Percentiles rank a stretch among this genome's conserved stretches.
Evolutionary conservation across 2,888 invertebrate species (phyloP).

Genomic region (Seira ritae): DNA sequence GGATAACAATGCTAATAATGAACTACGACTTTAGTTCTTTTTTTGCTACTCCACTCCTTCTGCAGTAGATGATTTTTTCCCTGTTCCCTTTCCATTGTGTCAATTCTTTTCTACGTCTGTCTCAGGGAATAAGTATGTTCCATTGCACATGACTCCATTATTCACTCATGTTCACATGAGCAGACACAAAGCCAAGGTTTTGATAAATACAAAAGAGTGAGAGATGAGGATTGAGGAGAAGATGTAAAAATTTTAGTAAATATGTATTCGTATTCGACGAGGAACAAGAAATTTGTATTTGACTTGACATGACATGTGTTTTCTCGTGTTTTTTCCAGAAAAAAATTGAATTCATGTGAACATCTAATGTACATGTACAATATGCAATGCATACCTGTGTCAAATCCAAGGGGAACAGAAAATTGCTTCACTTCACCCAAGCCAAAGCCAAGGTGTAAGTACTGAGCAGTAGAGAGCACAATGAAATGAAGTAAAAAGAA

Average conservation of each 20-base stretch:
- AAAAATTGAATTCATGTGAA: neutral
- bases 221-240: too few relatives aligned
- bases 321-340: conserved; percentile 24
- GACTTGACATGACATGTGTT: conserved; percentile 46
- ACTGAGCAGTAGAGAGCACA: too few relatives aligned
- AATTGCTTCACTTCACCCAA: conserved; percentile 31
- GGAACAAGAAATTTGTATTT: conserved; percentile 14
- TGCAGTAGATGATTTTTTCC: too few relatives aligned
- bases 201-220: too few relatives aligned
- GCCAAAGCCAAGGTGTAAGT: too few relatives aligned
- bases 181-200: neutral
- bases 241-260: too few relatives aligned
- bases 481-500: conserved; percentile 19
- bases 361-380: neutral
- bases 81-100: conserved; percentile 32
- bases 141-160: conserved; percentile 47
- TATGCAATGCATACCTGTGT: conserved; percentile 53
- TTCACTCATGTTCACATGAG: conserved; percentile 29
- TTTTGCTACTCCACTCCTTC: conserved; percentile 28
- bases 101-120: conserved; percentile 30
- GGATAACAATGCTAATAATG: conserved; percentile 60
- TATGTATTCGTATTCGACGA: too few relatives aligned
- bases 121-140: conserved; percentile 10
- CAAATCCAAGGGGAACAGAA: neutral
- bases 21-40: conserved; percentile 28